Percentiles rank a stretch among this genome's conserved stretches.
phyloP scores from a whole-genome alignment of 2,888 invertebrate genomes.

The Ferdinandea cuprea region DNA sequence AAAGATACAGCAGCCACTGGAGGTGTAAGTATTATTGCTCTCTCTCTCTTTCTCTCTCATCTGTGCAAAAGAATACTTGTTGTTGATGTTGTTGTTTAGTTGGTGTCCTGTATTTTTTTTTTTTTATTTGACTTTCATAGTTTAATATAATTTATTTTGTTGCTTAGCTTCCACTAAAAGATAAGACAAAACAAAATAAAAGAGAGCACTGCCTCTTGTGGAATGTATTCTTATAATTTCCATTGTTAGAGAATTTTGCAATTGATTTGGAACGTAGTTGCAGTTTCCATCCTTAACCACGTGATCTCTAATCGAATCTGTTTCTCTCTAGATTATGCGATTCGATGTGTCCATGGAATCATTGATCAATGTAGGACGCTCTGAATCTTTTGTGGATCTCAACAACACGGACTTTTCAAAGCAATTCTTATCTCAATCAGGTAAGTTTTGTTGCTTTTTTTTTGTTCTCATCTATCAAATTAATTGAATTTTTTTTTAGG shows the following conservation, averaged over 20 bases:
- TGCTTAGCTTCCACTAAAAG: constrained; percentile 50
- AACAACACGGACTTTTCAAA: constrained; percentile 86
- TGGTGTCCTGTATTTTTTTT: constrained; percentile 50
- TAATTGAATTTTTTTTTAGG: constrained; percentile 66
- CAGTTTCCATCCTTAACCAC: not conserved
- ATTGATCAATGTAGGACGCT: constrained; percentile 88
- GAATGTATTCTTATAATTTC: constrained; percentile 63
- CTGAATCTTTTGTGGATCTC: constrained; percentile 93
- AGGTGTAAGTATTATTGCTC: constrained; percentile 85
- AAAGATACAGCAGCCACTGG: constrained; percentile 88
- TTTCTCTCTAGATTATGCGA: constrained; percentile 87
- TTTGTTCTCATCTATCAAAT: not conserved
- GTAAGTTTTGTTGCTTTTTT: too few relatives aligned
- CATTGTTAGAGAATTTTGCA: constrained; percentile 51
- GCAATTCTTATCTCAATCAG: constrained; percentile 79
- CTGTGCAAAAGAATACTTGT: constrained; percentile 58
- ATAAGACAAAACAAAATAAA: constrained; percentile 25
- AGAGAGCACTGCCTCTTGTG: constrained; percentile 49
- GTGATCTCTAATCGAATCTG: not conserved
- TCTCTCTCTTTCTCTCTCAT: constrained; percentile 54
- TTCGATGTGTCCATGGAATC: constrained; percentile 92
- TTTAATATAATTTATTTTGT: constrained; percentile 31
- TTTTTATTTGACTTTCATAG: constrained; percentile 22
- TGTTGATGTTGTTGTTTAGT: constrained; percentile 59
- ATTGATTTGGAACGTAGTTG: constrained; percentile 66